These are phyloP conservation scores for Brachionus asplanchnoidis DNA, from an alignment of 1,140 invertebrate genomes.

Conservation along the genomic window DNA sequence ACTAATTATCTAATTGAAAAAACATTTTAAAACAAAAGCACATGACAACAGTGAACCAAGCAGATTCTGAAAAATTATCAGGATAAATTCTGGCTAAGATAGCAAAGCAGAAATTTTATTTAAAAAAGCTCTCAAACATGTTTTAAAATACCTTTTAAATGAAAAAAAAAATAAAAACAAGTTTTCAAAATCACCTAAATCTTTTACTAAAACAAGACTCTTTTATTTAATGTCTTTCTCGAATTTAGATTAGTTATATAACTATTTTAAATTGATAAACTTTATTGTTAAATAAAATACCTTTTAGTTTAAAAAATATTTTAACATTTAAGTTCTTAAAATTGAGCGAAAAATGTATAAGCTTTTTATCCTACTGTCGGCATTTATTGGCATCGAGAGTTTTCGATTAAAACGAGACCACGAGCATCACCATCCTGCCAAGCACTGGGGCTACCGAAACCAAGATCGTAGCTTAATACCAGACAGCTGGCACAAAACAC, in stretches of 20 bases:
- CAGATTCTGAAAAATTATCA: not conserved
- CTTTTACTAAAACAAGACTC: not conserved
- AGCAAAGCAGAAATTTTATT: not conserved
- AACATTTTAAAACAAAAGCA: not conserved
- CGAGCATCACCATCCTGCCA: not conserved
- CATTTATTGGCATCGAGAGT: not conserved
- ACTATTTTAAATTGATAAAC: not conserved
- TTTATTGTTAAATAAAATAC: not conserved
- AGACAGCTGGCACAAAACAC: slow-evolving; percentile 46
- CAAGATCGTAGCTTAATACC: slow-evolving; percentile 17
- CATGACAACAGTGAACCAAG: not conserved
- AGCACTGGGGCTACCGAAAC: slow-evolving; percentile 21
- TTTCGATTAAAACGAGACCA: not conserved
- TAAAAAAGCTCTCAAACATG: not conserved
- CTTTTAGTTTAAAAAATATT: not conserved
- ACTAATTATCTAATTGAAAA: not conserved
- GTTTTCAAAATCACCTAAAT: not conserved
- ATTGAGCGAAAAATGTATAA: slow-evolving; percentile 41
- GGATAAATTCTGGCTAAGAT: not conserved
- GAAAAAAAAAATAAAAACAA: not conserved
- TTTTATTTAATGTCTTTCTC: not conserved
- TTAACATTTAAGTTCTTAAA: not conserved
- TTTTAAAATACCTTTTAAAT: not conserved
- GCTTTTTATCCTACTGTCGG: slow-evolving; percentile 43
- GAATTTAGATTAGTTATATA: not conserved